A percentile compares a stretch with the other conserved stretches of the same genome.
phyloP scores from a whole-genome alignment of 1,140 invertebrate species.

The Drosophila ficusphila region DNA sequence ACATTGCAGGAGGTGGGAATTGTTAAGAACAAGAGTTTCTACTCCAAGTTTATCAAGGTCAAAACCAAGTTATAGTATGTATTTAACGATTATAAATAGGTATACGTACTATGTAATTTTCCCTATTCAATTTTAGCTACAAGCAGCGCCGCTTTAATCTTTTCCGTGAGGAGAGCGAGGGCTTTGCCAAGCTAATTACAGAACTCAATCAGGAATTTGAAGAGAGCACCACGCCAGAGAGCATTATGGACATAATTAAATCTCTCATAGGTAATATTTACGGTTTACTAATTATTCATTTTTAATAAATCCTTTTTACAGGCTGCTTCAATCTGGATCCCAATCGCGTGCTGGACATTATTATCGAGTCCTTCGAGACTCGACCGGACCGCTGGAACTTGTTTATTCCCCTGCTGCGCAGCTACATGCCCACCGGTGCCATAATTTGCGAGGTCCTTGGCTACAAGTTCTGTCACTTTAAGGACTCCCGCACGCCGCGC shows the following conservation, averaged over 20 bases:
- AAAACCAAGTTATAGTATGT: slow-evolving; percentile 99
- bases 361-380: slow-evolving; percentile 98
- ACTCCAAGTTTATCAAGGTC: slow-evolving; percentile 98
- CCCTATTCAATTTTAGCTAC: slow-evolving; percentile 88
- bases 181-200: slow-evolving; percentile 98
- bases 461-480: slow-evolving; percentile 94
- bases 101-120: not conserved
- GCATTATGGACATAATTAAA: slow-evolving; percentile 93
- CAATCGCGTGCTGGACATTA: slow-evolving; percentile 97
- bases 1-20: slow-evolving; percentile 96
- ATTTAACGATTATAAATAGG: not conserved
- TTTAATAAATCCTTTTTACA: slow-evolving; percentile 83
- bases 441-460: slow-evolving; percentile 97
- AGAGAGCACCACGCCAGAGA: slow-evolving; percentile 86
- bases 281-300: not conserved
- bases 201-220: slow-evolving; percentile 96
- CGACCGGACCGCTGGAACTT: slow-evolving; percentile 90
- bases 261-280: slow-evolving; percentile 93
- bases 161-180: slow-evolving; percentile 99
- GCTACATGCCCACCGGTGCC: slow-evolving; percentile 93
- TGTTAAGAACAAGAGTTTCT: slow-evolving; percentile 95
- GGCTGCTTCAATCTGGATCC: slow-evolving; percentile 99
- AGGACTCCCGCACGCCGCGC: slow-evolving; percentile 89
- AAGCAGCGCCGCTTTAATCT: slow-evolving; percentile 99
- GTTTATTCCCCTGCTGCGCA: slow-evolving; percentile 93